Conservation (phyloP, 2,113 vertebrate genomes). For the Orientallactaga bullata region DNA sequence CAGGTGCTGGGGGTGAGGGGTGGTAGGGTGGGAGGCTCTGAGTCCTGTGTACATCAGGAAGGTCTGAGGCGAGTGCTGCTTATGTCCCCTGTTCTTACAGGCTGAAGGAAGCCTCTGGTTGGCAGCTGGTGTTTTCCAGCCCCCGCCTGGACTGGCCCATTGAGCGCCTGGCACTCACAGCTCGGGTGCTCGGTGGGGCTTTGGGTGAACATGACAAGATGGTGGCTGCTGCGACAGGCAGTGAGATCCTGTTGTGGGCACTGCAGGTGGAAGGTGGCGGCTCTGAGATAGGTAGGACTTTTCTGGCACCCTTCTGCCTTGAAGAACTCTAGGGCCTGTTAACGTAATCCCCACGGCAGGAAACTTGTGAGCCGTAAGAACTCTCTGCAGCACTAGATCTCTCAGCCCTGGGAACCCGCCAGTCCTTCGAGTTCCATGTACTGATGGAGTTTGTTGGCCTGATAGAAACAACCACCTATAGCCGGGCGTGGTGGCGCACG, state of each 20-base stretch:
- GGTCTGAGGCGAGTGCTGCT: neutral
- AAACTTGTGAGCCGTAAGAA: neutral
- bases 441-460: neutral
- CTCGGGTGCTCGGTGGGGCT: conserved; percentile 92
- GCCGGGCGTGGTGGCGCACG: no score
- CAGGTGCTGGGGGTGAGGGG: conserved; percentile 83
- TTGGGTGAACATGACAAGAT: conserved; percentile 95
- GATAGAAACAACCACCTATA: conserved; percentile 1
- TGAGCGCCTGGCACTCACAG: conserved; percentile 93
- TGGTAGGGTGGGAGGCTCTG: neutral
- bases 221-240: conserved; percentile 92
- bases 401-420: neutral
- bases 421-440: neutral
- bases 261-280: conserved; percentile 92
- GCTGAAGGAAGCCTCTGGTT: conserved; percentile 95
- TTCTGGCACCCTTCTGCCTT: neutral
- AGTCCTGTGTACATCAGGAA: neutral
- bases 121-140: conserved; percentile 95
- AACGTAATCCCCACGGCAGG: neutral
- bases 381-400: neutral
- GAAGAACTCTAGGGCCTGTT: neutral
- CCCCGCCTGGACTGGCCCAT: conserved; percentile 95
- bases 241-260: conserved; percentile 94
- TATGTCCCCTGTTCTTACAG: conserved; percentile 77
- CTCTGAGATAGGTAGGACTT: conserved; percentile 91